phyloP scores from a whole-genome alignment of 2,888 invertebrate species.

The Margaritifera margaritifera region DNA sequence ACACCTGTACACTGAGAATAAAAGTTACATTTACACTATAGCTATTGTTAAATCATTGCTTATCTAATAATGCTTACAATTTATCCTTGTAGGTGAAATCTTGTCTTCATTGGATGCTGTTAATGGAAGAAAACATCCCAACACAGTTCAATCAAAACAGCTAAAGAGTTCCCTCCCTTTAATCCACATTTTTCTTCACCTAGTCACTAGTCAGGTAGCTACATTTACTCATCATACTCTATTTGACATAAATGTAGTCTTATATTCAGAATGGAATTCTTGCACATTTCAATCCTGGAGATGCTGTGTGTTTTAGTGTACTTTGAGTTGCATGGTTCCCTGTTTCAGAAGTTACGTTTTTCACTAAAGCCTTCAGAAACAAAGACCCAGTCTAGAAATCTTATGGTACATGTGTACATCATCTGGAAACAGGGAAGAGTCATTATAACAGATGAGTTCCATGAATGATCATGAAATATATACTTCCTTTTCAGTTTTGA shows the following conservation, averaged over 20 bases:
- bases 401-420: too few species aligned
- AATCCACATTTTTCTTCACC: slow-evolving; percentile 64
- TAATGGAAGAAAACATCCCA: slow-evolving; percentile 70
- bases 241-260: neutral
- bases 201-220: slow-evolving; percentile 66
- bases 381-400: too few species aligned
- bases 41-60: neutral
- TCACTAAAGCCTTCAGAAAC: too few species aligned
- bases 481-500: too few species aligned
- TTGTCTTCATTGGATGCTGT: slow-evolving; percentile 66
- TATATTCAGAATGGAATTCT: too few species aligned
- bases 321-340: too few species aligned
- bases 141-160: slow-evolving; percentile 68
- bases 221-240: neutral
- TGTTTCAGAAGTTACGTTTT: too few species aligned
- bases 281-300: too few species aligned
- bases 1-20: neutral
- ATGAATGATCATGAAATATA: too few species aligned
- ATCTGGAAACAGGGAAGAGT: too few species aligned
- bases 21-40: neutral
- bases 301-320: too few species aligned
- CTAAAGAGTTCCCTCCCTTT: slow-evolving; percentile 66
- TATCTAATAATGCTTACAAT: neutral
- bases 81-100: slow-evolving; percentile 59
- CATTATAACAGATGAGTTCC: too few species aligned